A percentile compares a stretch with the other conserved stretches of the same genome.
Conservation (phyloP, 2,888 invertebrate genomes). For the Patella pellucida region DNA sequence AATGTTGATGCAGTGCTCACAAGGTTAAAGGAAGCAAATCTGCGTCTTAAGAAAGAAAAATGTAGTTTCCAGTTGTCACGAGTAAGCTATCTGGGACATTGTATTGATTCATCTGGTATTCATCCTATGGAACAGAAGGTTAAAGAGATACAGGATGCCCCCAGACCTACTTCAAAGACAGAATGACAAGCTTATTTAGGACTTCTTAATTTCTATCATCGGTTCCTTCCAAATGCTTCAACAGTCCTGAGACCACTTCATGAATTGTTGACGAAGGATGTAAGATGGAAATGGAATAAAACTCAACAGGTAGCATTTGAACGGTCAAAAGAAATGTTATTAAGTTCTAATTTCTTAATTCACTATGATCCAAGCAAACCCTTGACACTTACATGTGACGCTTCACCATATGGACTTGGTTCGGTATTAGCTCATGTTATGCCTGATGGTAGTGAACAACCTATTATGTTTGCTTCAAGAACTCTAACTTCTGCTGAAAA, state of each 20-base stretch:
- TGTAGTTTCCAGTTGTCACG: conserved; percentile 16
- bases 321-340: conserved; percentile 38
- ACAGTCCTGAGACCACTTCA: conserved; percentile 24
- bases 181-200: conserved; percentile 43
- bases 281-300: conserved; percentile 36
- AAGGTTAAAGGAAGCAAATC: not conserved
- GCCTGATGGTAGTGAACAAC: conserved; percentile 24
- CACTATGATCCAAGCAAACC: conserved; percentile 48
- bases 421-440: conserved; percentile 37
- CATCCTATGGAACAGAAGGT: no score
- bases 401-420: conserved; percentile 62
- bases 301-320: conserved; percentile 32
- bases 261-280: conserved; percentile 30
- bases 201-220: conserved; percentile 1
- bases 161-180: conserved; percentile 40
- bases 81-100: conserved; percentile 21
- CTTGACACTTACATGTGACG: conserved; percentile 66
- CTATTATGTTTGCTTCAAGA: conserved; percentile 25
- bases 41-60: conserved; percentile 16
- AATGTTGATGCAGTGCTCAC: not conserved
- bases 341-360: conserved; percentile 40
- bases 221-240: conserved; percentile 18
- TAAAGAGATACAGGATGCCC: conserved; percentile 46
- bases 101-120: conserved; percentile 9
- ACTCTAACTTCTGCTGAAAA: conserved; percentile 13